Conservation (phyloP, 2,888 invertebrate species). For the Sepiola atlantica region DNA sequence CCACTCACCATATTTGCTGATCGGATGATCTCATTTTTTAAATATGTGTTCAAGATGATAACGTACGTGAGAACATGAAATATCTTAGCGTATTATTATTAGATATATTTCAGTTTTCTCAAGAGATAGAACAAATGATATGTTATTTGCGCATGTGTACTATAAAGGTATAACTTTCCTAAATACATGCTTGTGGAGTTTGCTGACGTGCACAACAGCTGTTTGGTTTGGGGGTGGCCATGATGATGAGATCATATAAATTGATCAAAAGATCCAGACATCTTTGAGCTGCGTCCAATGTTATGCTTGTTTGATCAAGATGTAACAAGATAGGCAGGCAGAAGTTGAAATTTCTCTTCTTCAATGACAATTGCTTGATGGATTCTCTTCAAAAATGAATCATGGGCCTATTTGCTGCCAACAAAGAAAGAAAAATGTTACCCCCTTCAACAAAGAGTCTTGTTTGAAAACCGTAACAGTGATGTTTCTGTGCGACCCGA, state of each 20-base stretch:
- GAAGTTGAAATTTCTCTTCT: neutral
- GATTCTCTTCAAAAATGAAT: neutral
- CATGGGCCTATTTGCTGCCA: neutral
- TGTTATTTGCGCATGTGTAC: no score
- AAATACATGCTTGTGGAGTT: no score
- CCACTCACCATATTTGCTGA: no score
- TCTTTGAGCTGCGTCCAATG: neutral
- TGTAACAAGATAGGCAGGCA: neutral
- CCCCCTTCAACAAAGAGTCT: neutral
- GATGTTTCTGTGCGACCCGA: neutral
- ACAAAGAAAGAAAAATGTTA: neutral
- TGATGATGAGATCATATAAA: neutral
- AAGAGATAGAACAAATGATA: no score
- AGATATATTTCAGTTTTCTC: no score
- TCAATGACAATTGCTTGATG: neutral
- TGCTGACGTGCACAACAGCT: neutral
- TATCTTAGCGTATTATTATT: no score
- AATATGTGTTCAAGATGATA: no score
- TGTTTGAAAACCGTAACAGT: neutral
- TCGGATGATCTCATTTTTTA: no score
- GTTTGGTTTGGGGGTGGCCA: neutral
- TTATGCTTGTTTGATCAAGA: neutral
- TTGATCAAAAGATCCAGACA: neutral
- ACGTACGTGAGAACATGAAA: no score
- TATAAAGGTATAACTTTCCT: no score